phyloP scores from a whole-genome alignment of 2,797 vertebrate genomes.

The Borostomias antarcticus region DNA sequence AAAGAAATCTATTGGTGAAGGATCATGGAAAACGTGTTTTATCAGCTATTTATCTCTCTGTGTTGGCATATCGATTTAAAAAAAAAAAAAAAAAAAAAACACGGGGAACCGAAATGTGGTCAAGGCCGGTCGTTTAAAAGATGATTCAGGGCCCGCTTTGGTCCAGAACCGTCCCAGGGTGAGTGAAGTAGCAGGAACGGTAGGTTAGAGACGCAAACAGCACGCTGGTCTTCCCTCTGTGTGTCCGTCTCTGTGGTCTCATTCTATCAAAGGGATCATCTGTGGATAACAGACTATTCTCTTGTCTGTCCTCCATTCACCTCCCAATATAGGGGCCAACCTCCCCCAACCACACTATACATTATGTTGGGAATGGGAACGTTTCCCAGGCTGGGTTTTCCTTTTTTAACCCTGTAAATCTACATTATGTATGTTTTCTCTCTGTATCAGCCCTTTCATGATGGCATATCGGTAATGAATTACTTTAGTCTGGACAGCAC shows the following conservation, averaged over 20 bases:
- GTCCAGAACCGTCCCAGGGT: constrained; percentile 12
- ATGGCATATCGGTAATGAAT: constrained; percentile 13
- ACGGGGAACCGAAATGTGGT: constrained; percentile 38
- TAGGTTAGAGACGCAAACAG: constrained; percentile 11
- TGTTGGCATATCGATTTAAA: constrained; percentile 47
- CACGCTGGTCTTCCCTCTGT: constrained; percentile 9
- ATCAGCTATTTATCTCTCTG: constrained; percentile 54
- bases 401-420: constrained; percentile 25
- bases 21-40: constrained; percentile 44
- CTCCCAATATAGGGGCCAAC: background rate
- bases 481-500: background rate
- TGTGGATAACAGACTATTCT: constrained; percentile 10
- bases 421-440: constrained; percentile 22
- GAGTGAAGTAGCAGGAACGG: constrained; percentile 52
- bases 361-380: constrained; percentile 35
- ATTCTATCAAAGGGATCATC: constrained; percentile 21
- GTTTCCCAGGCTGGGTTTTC: constrained; percentile 19
- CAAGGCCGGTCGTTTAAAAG: constrained; percentile 37
- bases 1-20: constrained; percentile 18
- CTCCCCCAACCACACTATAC: constrained; percentile 14
- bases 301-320: constrained; percentile 8
- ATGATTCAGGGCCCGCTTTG: constrained; percentile 51
- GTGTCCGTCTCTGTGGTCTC: constrained; percentile 24
- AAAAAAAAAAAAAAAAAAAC: no score
- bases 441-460: constrained; percentile 20